Evolutionary conservation across 1,140 invertebrate species (phyloP).

Genomic region (Polypedilum vanderplanki): DNA sequence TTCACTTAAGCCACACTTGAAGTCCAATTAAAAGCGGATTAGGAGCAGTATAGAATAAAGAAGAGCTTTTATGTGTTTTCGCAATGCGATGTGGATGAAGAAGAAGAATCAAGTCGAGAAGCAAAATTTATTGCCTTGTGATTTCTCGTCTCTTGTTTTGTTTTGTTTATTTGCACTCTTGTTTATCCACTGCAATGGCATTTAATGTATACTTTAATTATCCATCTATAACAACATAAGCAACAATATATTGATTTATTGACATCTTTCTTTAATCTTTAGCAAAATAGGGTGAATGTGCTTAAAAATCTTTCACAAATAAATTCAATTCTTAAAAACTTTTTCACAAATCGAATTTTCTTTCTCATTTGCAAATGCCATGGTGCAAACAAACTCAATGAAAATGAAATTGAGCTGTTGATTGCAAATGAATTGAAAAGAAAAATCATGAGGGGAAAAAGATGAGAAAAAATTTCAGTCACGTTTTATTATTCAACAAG

Average conservation of each 20-base stretch:
- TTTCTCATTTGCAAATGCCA: neutral
- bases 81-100: neutral
- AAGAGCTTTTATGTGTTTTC: slow-evolving; percentile 5
- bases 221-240: neutral
- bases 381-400: neutral
- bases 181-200: neutral
- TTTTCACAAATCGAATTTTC: neutral
- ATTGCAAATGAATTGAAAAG: neutral
- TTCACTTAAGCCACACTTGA: slow-evolving; percentile 17
- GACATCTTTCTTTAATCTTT: neutral
- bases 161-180: neutral
- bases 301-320: neutral
- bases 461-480: no score
- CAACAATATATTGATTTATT: neutral
- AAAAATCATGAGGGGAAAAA: neutral
- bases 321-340: neutral
- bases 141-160: neutral
- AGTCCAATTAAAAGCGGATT: slow-evolving; percentile 6
- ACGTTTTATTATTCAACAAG: slow-evolving; percentile 2
- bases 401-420: neutral
- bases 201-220: neutral
- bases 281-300: neutral
- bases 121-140: slow-evolving; percentile 11
- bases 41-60: neutral
- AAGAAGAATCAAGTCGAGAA: neutral